Conservation (phyloP, 2,113 vertebrate genomes). For the Neogale vison region DNA sequence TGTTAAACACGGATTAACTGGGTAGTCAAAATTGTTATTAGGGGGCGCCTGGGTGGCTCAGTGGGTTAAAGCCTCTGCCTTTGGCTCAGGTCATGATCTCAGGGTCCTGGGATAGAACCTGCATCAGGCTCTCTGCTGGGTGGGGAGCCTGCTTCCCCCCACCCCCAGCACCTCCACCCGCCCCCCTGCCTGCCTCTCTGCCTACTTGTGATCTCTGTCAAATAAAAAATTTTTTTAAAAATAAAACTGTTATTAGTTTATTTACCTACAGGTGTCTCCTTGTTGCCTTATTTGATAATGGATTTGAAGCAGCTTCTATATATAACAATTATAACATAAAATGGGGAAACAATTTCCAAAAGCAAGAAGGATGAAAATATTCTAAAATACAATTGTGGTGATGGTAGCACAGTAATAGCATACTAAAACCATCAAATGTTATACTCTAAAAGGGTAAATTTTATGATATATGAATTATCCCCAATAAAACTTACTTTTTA, state of each 20-base stretch:
- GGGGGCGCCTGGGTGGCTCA: no score
- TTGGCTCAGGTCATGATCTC: no score
- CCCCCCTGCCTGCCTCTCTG: no score
- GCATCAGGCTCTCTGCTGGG: no score
- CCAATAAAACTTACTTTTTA: background rate
- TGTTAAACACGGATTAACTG: background rate
- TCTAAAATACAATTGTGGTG: background rate
- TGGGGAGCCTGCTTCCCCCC: no score
- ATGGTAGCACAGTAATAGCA: background rate
- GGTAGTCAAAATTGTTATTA: background rate
- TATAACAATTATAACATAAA: background rate
- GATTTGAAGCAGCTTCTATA: background rate
- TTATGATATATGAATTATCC: background rate
- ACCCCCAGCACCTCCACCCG: no score
- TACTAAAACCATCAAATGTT: background rate
- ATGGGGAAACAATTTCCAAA: background rate
- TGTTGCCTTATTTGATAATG: background rate
- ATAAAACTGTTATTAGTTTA: background rate
- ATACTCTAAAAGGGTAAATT: background rate
- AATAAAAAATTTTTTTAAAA: no score
- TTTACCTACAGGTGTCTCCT: background rate
- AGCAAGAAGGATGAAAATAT: background rate
- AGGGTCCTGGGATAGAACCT: no score
- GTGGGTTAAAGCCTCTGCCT: no score
- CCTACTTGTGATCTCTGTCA: no score